A percentile compares a stretch with the other conserved stretches of the same genome.
Conservation (phyloP, 2,888 invertebrate genomes). For the Lasioglossum malachurum region DNA sequence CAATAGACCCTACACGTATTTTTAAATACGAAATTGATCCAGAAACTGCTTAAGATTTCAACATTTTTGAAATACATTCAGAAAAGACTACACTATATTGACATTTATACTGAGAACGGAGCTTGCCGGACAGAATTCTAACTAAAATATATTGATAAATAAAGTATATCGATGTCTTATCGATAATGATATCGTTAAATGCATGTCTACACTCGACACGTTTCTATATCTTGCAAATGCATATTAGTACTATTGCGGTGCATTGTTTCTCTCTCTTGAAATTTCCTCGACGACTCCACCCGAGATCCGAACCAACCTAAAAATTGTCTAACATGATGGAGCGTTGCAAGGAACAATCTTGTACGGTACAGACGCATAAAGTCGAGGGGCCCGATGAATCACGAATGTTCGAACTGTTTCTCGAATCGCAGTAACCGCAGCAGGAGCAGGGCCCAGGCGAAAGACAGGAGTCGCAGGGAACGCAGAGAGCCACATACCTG, state of each 20-base stretch:
- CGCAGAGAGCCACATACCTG: slow-evolving; percentile 74
- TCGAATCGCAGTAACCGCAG: background rate
- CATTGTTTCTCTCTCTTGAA: background rate
- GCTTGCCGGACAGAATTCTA: no score
- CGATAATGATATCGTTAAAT: no score
- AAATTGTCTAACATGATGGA: background rate
- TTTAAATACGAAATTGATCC: background rate
- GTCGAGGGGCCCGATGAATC: background rate
- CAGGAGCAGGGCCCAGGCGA: slow-evolving; percentile 12
- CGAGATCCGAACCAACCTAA: background rate
- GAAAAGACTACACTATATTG: background rate
- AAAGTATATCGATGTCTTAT: no score
- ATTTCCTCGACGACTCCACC: background rate
- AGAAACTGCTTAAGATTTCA: background rate
- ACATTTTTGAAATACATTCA: background rate
- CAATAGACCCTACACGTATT: background rate
- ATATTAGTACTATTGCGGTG: no score
- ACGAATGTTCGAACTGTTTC: slow-evolving; percentile 11
- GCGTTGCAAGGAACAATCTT: background rate
- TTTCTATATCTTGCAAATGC: no score
- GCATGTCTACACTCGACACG: background rate
- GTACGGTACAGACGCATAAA: background rate
- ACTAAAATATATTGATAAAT: no score
- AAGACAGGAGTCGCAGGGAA: slow-evolving; percentile 36
- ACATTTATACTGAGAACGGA: no score